Percentiles rank a stretch among this genome's conserved stretches.
phyloP scores from a whole-genome alignment of 1,140 invertebrate species.

The Drosophila setifemur region DNA sequence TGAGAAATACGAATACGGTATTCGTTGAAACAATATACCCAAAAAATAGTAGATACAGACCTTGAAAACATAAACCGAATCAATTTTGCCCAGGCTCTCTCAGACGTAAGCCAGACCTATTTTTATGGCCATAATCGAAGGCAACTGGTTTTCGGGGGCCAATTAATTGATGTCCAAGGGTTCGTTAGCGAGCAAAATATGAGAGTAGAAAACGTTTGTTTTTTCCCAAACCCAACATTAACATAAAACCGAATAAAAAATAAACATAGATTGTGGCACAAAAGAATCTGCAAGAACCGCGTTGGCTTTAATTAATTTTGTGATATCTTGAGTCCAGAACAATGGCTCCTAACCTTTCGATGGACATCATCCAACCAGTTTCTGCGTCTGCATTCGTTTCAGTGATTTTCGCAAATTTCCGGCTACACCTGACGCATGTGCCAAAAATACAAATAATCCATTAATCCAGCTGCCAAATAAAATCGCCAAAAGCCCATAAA shows the following conservation, averaged over 20 bases:
- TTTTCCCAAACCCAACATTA: slow-evolving; percentile 18
- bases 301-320: not conserved
- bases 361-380: slow-evolving; percentile 36
- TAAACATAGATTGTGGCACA: not conserved
- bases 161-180: slow-evolving; percentile 41
- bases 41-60: slow-evolving; percentile 3
- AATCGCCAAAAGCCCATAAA: slow-evolving; percentile 14
- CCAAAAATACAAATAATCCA: slow-evolving; percentile 8
- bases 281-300: not conserved
- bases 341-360: slow-evolving; percentile 38
- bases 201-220: slow-evolving; percentile 2
- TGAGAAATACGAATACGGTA: not conserved
- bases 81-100: slow-evolving; percentile 15
- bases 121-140: slow-evolving; percentile 26
- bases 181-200: slow-evolving; percentile 26
- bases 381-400: slow-evolving; percentile 18
- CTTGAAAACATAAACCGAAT: slow-evolving; percentile 24
- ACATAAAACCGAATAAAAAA: slow-evolving; percentile 7
- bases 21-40: not conserved
- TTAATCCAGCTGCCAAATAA: slow-evolving; percentile 15
- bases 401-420: slow-evolving; percentile 39
- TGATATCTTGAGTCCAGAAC: slow-evolving; percentile 19
- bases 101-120: slow-evolving; percentile 40
- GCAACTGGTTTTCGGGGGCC: slow-evolving; percentile 33
- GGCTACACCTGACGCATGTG: slow-evolving; percentile 37